Evolutionary conservation across 2,888 invertebrate species (phyloP).

Genomic region (Spisula solida): DNA sequence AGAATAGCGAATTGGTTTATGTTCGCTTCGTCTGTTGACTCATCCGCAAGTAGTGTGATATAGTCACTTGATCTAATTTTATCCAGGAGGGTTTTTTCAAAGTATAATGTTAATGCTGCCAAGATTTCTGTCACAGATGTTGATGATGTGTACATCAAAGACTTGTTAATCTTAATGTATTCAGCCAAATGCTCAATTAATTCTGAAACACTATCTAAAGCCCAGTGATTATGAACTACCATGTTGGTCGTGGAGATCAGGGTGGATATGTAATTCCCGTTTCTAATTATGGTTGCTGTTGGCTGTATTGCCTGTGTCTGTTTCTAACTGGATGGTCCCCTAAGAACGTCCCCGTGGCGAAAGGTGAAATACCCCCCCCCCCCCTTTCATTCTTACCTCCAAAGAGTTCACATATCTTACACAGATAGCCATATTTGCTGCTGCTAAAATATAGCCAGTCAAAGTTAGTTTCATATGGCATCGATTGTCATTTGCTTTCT

Average conservation of each 20-base stretch:
- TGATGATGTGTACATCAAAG: background rate
- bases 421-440: background rate
- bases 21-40: conserved; percentile 48
- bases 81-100: background rate
- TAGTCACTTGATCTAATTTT: background rate
- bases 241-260: conserved; percentile 27
- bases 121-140: background rate
- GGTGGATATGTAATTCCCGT: conserved; percentile 23
- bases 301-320: background rate
- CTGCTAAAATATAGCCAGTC: conserved; percentile 20
- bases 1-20: conserved; percentile 58
- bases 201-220: conserved; percentile 6
- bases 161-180: background rate
- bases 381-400: background rate
- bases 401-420: conserved; percentile 15
- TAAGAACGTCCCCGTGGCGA: too few species aligned
- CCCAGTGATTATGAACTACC: conserved; percentile 43
- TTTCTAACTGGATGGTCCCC: background rate
- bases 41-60: conserved; percentile 32
- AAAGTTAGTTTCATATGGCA: background rate
- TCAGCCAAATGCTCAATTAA: background rate
- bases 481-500: background rate
- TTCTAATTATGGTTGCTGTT: background rate
- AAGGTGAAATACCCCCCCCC: background rate
- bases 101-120: background rate